These are phyloP conservation scores for Craterocephalus amniculus DNA, from an alignment of 2,797 vertebrate species.

Conservation along the genomic window DNA sequence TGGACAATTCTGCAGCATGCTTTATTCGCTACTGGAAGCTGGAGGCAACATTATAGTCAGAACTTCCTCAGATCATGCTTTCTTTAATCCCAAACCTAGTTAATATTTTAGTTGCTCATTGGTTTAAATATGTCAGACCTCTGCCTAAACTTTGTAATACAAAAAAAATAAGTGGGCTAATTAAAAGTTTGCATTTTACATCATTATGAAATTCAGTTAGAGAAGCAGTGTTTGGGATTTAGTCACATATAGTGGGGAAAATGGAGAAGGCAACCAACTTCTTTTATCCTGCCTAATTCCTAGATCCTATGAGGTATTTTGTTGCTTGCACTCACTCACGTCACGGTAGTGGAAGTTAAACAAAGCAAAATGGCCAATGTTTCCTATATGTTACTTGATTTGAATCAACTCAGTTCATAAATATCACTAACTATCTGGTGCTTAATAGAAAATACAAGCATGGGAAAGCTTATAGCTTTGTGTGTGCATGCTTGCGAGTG, in stretches of 20 bases:
- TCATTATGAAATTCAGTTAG: background rate
- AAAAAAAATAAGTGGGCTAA: background rate
- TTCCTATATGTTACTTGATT: no score
- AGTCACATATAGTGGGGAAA: background rate
- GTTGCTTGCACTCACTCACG: no score
- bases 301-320: no score
- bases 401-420: no score
- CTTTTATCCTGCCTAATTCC: background rate
- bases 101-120: slow-evolving; percentile 3
- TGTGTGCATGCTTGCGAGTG: no score
- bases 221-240: background rate
- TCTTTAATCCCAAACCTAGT: background rate
- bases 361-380: no score
- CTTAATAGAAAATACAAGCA: no score
- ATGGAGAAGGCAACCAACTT: background rate
- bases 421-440: no score
- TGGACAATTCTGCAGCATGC: slow-evolving; percentile 35
- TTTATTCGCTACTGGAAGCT: slow-evolving; percentile 4
- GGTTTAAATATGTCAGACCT: background rate
- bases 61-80: slow-evolving; percentile 4
- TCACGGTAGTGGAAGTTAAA: no score
- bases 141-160: background rate
- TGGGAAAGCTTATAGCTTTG: no score
- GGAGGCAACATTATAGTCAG: slow-evolving; percentile 4
- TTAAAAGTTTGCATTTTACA: background rate